Evolutionary conservation across 2,113 vertebrate species (phyloP).

Genomic region (Acrocephalus arundinaceus): DNA sequence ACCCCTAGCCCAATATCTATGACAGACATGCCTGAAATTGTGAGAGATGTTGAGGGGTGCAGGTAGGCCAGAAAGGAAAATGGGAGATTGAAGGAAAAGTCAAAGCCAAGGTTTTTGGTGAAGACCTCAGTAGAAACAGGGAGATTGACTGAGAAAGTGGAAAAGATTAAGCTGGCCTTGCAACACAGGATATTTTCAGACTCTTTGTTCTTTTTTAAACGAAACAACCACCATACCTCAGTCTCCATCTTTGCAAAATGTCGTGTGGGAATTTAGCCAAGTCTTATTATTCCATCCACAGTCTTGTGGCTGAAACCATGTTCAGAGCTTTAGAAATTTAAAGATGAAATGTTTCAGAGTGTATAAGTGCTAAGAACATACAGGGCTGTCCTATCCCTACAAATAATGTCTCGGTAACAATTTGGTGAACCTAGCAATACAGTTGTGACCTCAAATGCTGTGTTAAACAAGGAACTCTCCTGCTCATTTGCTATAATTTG

Average conservation of each 20-base stretch:
- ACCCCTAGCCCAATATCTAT: not conserved
- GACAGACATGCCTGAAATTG: not conserved
- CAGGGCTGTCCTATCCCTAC: not conserved
- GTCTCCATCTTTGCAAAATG: not conserved
- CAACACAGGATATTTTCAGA: not conserved
- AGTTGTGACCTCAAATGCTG: not conserved
- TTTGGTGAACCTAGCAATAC: slow-evolving; percentile 1
- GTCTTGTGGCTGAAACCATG: not conserved
- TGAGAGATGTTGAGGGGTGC: not conserved
- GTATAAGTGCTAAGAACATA: not conserved
- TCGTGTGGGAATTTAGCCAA: not conserved
- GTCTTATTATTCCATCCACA: not conserved
- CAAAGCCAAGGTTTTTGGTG: not conserved
- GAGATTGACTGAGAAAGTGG: not conserved
- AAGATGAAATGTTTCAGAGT: not conserved
- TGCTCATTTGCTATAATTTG: not conserved
- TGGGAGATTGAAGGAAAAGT: not conserved
- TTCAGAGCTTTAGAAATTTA: not conserved
- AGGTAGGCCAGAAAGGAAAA: not conserved
- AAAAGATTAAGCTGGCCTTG: not conserved
- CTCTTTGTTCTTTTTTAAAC: not conserved
- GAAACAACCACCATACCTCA: not conserved
- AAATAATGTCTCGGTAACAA: not conserved
- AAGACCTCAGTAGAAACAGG: not conserved
- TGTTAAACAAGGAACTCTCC: not conserved